A percentile compares a stretch with the other conserved stretches of the same genome.
Conservation (phyloP, 2,797 vertebrate genomes). For the Paguma larvata region DNA sequence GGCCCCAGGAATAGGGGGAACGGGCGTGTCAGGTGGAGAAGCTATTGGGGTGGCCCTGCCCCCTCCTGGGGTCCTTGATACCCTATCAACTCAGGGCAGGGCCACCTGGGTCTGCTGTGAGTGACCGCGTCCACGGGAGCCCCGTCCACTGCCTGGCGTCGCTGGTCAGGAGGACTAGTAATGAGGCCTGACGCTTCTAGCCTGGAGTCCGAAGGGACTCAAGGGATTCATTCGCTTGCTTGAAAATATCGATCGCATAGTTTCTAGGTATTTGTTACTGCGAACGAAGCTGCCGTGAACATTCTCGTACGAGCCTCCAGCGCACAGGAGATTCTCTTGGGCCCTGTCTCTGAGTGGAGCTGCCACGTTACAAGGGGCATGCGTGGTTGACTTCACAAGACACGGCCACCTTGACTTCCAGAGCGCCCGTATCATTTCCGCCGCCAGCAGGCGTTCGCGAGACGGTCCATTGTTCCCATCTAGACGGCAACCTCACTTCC, state of each 20-base stretch:
- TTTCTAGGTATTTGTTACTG: constrained; percentile 45
- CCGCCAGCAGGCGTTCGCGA: not conserved
- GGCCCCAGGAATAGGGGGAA: not conserved
- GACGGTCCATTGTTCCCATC: not conserved
- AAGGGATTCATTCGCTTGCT: not conserved
- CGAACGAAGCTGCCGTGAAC: not conserved
- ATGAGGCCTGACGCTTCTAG: not conserved
- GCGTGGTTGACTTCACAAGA: not conserved
- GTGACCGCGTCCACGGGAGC: not conserved
- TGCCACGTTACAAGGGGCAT: not conserved
- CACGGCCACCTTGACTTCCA: not conserved
- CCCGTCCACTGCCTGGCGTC: rapidly evolving
- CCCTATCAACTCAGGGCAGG: not conserved
- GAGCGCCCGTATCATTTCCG: not conserved
- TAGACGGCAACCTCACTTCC: not conserved
- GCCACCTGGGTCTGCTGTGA: not conserved
- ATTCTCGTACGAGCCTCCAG: not conserved
- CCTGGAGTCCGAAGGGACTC: not conserved
- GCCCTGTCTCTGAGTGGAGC: not conserved
- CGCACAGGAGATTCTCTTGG: not conserved
- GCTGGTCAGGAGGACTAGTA: rapidly evolving
- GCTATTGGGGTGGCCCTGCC: not conserved
- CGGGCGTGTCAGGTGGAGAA: not conserved
- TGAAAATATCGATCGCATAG: not conserved
- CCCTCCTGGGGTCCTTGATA: not conserved